These are phyloP conservation scores for Sphaerodactylus townsendi DNA, from an alignment of 2,113 vertebrate species.

Conservation along the genomic window DNA sequence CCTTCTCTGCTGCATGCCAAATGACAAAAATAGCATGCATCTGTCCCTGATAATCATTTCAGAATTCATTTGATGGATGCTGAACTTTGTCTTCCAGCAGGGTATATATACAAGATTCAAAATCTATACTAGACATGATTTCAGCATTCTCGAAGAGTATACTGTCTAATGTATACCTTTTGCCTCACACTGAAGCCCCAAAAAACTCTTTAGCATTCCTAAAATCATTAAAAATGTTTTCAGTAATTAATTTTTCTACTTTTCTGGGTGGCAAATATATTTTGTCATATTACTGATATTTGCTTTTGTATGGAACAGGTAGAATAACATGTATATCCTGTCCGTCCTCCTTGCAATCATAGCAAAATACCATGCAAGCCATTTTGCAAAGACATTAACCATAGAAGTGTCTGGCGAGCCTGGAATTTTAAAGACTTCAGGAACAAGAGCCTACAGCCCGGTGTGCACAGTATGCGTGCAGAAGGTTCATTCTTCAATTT, in stretches of 20 bases:
- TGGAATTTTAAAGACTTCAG: not conserved
- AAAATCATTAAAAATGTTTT: not conserved
- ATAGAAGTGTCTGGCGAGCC: not conserved
- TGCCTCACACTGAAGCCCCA: not conserved
- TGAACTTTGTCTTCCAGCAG: not conserved
- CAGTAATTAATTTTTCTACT: rapidly evolving
- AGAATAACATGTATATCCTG: not conserved
- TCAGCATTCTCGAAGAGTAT: not conserved
- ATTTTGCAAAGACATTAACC: rapidly evolving
- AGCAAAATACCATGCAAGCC: rapidly evolving
- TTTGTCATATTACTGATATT: not conserved
- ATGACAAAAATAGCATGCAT: not conserved
- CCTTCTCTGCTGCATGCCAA: not conserved
- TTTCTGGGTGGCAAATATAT: rapidly evolving
- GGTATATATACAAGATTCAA: not conserved
- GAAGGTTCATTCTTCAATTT: too few species aligned
- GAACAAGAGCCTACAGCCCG: rapidly evolving
- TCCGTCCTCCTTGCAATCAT: not conserved
- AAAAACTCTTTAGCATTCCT: not conserved
- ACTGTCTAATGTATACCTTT: not conserved
- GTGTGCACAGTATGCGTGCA: rapidly evolving
- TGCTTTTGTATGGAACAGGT: slow-evolving; percentile 4
- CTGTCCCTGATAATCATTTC: not conserved
- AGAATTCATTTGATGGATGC: not conserved
- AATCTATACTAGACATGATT: not conserved